Conservation (phyloP, 2,797 vertebrate genomes). For the Ispidina lecontei region DNA sequence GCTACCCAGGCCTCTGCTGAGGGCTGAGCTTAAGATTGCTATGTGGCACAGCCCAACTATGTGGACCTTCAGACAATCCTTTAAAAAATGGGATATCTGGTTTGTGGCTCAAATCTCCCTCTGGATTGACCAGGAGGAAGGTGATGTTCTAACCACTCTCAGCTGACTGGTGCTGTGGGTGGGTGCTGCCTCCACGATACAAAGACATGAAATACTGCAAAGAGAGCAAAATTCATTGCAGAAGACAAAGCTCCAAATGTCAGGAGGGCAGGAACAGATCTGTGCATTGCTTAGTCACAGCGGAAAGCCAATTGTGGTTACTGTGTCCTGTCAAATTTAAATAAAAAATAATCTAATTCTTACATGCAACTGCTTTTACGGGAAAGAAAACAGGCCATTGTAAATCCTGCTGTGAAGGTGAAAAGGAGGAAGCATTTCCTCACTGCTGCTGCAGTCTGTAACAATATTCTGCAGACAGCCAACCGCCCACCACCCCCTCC, state of each 20-base stretch:
- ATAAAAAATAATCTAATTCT: background rate
- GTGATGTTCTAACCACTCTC: background rate
- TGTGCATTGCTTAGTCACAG: background rate
- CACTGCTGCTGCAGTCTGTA: background rate
- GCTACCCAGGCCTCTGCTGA: background rate
- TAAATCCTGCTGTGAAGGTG: constrained; percentile 34
- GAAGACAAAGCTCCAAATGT: background rate
- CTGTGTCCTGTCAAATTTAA: background rate
- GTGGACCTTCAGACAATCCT: background rate
- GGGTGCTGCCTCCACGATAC: background rate
- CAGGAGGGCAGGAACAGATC: background rate
- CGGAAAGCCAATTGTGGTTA: background rate
- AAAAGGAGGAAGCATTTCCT: constrained; percentile 39
- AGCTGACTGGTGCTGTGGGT: background rate
- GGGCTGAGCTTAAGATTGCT: background rate
- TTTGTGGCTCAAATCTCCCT: background rate
- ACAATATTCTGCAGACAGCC: background rate
- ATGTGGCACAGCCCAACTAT: background rate
- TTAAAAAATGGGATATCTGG: background rate
- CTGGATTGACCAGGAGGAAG: background rate
- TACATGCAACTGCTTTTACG: background rate
- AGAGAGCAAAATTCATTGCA: background rate
- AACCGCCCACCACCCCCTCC: background rate
- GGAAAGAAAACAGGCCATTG: background rate
- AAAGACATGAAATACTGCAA: background rate